Evolutionary conservation across 2,113 vertebrate genomes (phyloP), one percentile per base, ranked within the genome.

Genomic region (Chaetura pelagica): DNA sequence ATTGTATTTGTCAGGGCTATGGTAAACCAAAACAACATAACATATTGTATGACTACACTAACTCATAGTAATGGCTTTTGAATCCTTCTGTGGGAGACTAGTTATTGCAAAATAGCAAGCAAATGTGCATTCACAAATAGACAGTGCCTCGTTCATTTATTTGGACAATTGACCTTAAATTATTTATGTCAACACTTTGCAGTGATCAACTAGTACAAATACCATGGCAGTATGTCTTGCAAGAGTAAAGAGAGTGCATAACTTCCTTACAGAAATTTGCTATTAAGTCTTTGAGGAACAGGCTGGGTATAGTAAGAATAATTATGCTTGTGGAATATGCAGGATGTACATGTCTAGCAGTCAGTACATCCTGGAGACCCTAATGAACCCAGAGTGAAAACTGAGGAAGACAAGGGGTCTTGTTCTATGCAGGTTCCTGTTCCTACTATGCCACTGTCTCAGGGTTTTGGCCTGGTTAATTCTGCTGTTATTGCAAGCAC

Each of bases 131-230:
- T 91, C 72, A 80, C 61, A 67, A 84, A 66, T 58, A 91, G 68
- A 17, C 67, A 63, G 38, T 40, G 52, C 15, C 59, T 78, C 0
- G 3, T 69, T 91, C 87, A 71, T 96, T 92, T 91, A 74, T 84
- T 77, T 95, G 87, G 61, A 89, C 85, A 80, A 93, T 87, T 89
- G 77, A 38, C 76, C n/a, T 75, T 95, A 79, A 90, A 94, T 96
- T 96, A 95, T 97, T 97, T 91, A 95, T 77, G 59, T 48, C 72
- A 83, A 68, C 23, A n/a, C 69, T 92, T 94, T 54, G 46, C 27
- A 58, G 58, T 74, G 71, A 93, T 87, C 82, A 82, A 75, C 69
- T 69, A 59, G 57, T 49, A 75, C 34, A 48, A 61, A 82, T 51
- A 72, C 15, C 0, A 3, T 42, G 82, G 57, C 30, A 44, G n/a